These are phyloP conservation scores for Chascanopsetta lugubris DNA, from an alignment of 2,113 vertebrate genomes.

Conservation along the genomic window DNA sequence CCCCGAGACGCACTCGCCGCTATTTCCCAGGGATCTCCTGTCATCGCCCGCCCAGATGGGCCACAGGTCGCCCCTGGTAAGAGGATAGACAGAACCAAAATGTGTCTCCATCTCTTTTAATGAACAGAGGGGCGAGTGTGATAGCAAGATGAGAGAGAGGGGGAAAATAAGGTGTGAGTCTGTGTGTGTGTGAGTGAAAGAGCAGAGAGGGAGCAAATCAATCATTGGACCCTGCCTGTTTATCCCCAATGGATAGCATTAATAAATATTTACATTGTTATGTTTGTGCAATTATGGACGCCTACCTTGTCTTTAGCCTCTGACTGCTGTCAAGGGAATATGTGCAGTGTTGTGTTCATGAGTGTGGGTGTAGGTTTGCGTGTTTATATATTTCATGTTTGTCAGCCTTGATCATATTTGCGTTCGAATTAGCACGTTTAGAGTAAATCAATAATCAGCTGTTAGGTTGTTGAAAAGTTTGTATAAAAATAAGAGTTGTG, in stretches of 20 bases:
- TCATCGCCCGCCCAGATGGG: conserved; percentile 91
- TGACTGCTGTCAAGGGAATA: conserved; percentile 72
- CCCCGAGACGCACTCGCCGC: conserved; percentile 91
- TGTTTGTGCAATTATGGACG: conserved; percentile 78
- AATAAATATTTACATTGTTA: conserved; percentile 79
- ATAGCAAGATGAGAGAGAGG: conserved; percentile 44
- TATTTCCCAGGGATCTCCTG: conserved; percentile 91
- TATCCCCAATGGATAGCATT: conserved; percentile 72
- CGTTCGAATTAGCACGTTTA: background rate
- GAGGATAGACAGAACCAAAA: conserved; percentile 82
- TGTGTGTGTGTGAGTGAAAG: conserved; percentile 38
- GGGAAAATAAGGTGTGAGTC: conserved; percentile 8
- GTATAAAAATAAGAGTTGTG: background rate
- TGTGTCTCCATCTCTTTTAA: conserved; percentile 61
- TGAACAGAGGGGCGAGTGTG: conserved; percentile 50
- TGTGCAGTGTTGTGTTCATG: conserved; percentile 51
- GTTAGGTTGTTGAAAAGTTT: conserved; percentile 25
- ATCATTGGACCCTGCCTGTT: conserved; percentile 61
- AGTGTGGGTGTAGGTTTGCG: conserved; percentile 24
- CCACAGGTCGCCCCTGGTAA: conserved; percentile 98
- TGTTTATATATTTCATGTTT: conserved; percentile 42
- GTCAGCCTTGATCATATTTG: conserved; percentile 15
- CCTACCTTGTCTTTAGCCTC: conserved; percentile 77
- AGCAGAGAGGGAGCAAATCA: conserved; percentile 66
- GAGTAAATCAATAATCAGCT: conserved; percentile 2